Conservation (phyloP, 1,140 invertebrate species). For the Mycetomoellerius zeteki region DNA sequence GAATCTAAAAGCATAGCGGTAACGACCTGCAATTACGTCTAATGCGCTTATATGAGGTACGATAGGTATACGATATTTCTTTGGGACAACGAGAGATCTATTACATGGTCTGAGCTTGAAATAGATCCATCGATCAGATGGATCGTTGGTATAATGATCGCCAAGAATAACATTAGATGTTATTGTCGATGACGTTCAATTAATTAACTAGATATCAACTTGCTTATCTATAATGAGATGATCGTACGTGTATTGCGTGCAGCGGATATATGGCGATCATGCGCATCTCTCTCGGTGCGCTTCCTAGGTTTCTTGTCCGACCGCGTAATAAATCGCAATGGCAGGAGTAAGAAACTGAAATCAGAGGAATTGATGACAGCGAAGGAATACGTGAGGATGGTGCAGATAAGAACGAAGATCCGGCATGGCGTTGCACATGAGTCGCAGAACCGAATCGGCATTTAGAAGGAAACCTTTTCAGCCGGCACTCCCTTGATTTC, state of each 20-base stretch:
- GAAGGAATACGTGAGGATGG: conserved; percentile 37
- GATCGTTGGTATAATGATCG: conserved; percentile 1
- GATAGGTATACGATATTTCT: not conserved
- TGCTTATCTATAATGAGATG: conserved; percentile 62
- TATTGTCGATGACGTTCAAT: conserved; percentile 2
- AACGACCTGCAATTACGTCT: conserved; percentile 18
- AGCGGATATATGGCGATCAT: conserved; percentile 6
- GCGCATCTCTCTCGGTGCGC: not conserved
- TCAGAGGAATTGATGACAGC: conserved; percentile 40
- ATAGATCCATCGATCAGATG: conserved; percentile 2
- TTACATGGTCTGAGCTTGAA: conserved; percentile 21
- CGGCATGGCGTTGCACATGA: conserved; percentile 27
- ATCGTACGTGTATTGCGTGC: conserved; percentile 51
- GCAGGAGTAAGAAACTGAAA: conserved; percentile 21
- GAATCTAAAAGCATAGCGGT: not conserved
- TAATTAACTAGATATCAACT: conserved; percentile 64
- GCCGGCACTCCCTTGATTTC: conserved; percentile 69
- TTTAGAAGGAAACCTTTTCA: conserved; percentile 77
- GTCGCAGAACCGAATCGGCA: conserved; percentile 65
- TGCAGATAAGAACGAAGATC: conserved; percentile 34
- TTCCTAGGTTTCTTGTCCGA: conserved; percentile 4
- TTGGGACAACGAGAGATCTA: conserved; percentile 18
- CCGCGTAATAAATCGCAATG: conserved; percentile 45
- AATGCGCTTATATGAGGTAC: not conserved
- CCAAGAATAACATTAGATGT: not conserved